Percentiles rank a stretch among this genome's conserved stretches.
These are phyloP conservation scores for Carabus problematicus DNA, from an alignment of 2,888 invertebrate genomes.

Conservation along the genomic window DNA sequence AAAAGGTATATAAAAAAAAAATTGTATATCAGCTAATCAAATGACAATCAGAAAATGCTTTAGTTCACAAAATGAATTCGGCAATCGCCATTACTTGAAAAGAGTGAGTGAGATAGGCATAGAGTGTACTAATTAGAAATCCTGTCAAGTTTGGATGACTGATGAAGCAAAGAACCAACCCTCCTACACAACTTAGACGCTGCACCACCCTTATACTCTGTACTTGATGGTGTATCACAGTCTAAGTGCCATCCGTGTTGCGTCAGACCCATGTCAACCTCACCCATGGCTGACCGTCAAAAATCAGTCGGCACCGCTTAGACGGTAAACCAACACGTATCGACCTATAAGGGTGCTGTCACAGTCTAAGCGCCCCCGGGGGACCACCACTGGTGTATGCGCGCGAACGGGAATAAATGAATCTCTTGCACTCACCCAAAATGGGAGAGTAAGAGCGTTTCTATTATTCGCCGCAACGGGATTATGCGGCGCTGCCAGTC, in stretches of 20 bases:
- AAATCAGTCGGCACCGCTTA: constrained; percentile 50
- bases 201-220: constrained; percentile 31
- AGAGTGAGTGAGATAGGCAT: constrained; percentile 43
- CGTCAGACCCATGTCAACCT: constrained; percentile 60
- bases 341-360: background rate
- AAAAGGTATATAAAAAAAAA: no score
- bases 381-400: no score
- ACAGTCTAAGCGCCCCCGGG: constrained; percentile 49
- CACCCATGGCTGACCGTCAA: constrained; percentile 55
- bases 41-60: constrained; percentile 19
- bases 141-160: constrained; percentile 56
- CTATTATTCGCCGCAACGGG: constrained; percentile 55
- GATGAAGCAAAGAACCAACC: constrained; percentile 52
- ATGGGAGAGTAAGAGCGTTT: constrained; percentile 56
- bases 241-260: constrained; percentile 47
- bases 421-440: constrained; percentile 51
- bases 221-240: constrained; percentile 34
- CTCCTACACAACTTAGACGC: constrained; percentile 49
- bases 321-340: constrained; percentile 34
- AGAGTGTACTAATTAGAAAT: constrained; percentile 58
- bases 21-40: constrained; percentile 11
- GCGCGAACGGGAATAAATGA: constrained; percentile 56
- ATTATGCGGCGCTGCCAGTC: constrained; percentile 54
- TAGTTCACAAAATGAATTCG: constrained; percentile 36
- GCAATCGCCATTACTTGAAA: constrained; percentile 24